Evolutionary conservation across 2,888 invertebrate species (phyloP), one percentile per base, ranked within the genome.

Genomic region (Drosophila pseudotalamancana): DNA sequence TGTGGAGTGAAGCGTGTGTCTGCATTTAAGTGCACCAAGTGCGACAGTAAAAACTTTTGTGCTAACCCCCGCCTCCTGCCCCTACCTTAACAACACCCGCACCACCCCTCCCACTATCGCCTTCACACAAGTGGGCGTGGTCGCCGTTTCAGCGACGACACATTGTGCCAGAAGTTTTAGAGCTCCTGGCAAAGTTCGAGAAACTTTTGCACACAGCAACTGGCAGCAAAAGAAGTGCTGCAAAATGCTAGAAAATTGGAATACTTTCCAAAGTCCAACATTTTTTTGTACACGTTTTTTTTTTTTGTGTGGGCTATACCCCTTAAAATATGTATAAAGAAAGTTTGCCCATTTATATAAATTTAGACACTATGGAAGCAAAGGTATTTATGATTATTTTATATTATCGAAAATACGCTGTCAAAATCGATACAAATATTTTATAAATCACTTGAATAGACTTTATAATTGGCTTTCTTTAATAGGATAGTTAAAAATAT

Each of bases 41-140:
- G 84, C 84, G 84, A 84, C 84, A 84, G 84, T 84, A 86, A 86
- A 86, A 84, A 84, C 64, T 80, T 77, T 85, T 78, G 43, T 9
- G 31, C 16, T 23, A 8, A n/a, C 31, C 31, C 11, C 45, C 35
- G 11, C 9, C 21, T 8, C 0, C 18, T n/a, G n/a, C n/a, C n/a
- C n/a, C n/a, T n/a, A n/a, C n/a, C n/a, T n/a, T n/a, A n/a, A n/a
- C n/a, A n/a, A 0, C 3, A 1, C 4, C 0, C 1, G 1, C 29
- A n/a, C 4, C 3, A n/a, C 0, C 8, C 6, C 14, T 1, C 5
- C 5, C 27, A 29, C 4, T n/a, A 6, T 12, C 25, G 27, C 9
- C 34, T 8, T 5, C n/a, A 6, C 12, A 6, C n/a, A 32, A 12
- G 51, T 25, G 66, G 79, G 77, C 74, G 65, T 70, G 59, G 76